Evolutionary conservation across 2,888 invertebrate species (phyloP), one percentile per base, ranked within the genome.

Genomic region (Carcina quercana): DNA sequence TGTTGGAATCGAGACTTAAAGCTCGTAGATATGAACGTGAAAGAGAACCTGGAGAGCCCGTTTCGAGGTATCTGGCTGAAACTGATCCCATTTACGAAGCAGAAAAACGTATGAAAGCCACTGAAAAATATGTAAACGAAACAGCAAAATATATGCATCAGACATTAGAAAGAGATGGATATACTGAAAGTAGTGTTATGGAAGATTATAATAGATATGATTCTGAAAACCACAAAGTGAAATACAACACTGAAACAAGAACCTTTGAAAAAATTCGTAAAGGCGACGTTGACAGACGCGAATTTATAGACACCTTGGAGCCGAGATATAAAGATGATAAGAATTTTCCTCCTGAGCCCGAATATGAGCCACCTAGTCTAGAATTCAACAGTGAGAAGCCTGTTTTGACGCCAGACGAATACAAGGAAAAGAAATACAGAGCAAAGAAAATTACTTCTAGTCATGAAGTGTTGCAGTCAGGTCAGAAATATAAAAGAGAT

Each of bases 1-100:
- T 91, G 21, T 74, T 94, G 10, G 93, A 94, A 62, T 93, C 93
- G 1, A 85, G 93, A 37, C 87, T 93, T 28, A 88, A 91, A 35
- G 89, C 89, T 15, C 84, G 91, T 27, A 78, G 78, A 43, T 58
- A 67, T 35, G 82, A 78, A 31, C 62, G 80, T 2, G 78, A 74
- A 34, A 68, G 57, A 43, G 63, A 60, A 40, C 50, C 66, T n/a
- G 75, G 66, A 32, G 76, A 78, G 42, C 71, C 82, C 1, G 57
- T 85, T 48, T 47, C 85, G 40, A 53, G 84, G 59, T 73, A 78
- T 55, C 47, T 82, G 35, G 47, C 62, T 48, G 74, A 88, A 60
- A 75, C 85, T 45, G 79, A 86, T 68, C 69, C 83, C 38, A 59
- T 74, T 40, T 59, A 86, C 52, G 66, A 78, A 61, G 65, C 78